phyloP scores from a whole-genome alignment of 2,113 vertebrate genomes.

The Dermatemys mawii region DNA sequence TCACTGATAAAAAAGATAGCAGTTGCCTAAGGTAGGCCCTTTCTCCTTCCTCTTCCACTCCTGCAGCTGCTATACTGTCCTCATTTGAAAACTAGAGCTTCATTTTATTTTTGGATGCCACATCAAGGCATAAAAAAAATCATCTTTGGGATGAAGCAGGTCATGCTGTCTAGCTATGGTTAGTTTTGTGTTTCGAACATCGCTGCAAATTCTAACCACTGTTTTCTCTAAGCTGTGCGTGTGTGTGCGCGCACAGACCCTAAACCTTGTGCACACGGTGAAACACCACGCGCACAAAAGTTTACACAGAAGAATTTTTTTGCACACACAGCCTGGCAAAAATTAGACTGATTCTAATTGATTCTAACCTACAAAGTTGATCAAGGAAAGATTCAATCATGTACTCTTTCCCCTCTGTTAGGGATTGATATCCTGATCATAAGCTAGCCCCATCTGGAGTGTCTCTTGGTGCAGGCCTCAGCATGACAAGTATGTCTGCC shows the following conservation, averaged over 20 bases:
- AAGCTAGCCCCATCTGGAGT: background rate
- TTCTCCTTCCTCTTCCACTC: background rate
- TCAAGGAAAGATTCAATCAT: background rate
- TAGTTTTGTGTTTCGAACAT: background rate
- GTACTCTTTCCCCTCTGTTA: background rate
- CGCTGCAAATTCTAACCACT: background rate
- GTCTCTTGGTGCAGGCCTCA: background rate
- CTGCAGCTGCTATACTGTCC: background rate
- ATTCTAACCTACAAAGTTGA: background rate
- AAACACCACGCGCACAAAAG: too few species aligned
- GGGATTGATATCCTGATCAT: background rate
- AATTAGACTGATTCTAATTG: too few species aligned
- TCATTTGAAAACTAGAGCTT: background rate
- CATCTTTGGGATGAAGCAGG: rapidly evolving
- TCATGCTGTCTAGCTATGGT: background rate
- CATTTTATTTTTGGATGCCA: background rate
- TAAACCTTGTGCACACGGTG: too few species aligned
- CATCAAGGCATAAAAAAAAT: background rate
- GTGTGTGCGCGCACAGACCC: too few species aligned
- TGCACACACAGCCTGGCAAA: too few species aligned
- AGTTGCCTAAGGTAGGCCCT: background rate
- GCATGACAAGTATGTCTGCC: background rate
- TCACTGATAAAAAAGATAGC: background rate
- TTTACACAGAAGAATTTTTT: too few species aligned
- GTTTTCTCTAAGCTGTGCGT: too few species aligned